Evolutionary conservation across 1,140 invertebrate genomes (phyloP), one percentile per base, ranked within the genome.

Genomic region (Solen grandis): DNA sequence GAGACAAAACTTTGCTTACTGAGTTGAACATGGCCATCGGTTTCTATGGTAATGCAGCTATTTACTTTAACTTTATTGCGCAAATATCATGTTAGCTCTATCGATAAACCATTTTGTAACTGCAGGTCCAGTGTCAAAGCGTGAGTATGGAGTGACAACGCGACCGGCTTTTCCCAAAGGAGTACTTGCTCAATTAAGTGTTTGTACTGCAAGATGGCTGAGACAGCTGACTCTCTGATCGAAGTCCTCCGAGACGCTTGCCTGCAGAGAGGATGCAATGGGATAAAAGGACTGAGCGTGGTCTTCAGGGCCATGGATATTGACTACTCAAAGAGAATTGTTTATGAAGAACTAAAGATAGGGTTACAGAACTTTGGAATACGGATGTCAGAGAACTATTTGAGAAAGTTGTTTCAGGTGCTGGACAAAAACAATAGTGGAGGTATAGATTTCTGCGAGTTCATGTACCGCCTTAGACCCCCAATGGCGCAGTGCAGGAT

Each of bases 401-500:
- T 87, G 0, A 31, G 25, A 8, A 57, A 31, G 14, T 59, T 87
- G 5, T 87, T 87, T 62, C n/a, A 41, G 16, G 78, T 75, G n/a
- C 57, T 86, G 5, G 86, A 87, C 46, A 73, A 72, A 55, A 84
- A 87, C 62, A 65, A 78, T 5, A 82, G 75, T 59, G 85, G 83
- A 22, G 65, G 68, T 2, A 84, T 87, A 33, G 86, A 87, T 60
- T 87, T 87, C 57, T 72, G 69, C n/a, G 86, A 87, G 79, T 87
- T 87, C 52, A 83, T 87, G 70, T 19, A 75, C 31, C 55, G 77
- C 35, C 65, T 87, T 14, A 52, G 81, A 96, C 97, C 97, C 0
- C 96, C 96, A 0, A 95, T 98, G 95, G 94, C 94, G 0, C 94
- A 96, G 2, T 94, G 92, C 3, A 93, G 97, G 25, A 93, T 94